Base-by-base conservation (phyloP, 2,113 vertebrate genomes). In the Indicator maculatus region DNA sequence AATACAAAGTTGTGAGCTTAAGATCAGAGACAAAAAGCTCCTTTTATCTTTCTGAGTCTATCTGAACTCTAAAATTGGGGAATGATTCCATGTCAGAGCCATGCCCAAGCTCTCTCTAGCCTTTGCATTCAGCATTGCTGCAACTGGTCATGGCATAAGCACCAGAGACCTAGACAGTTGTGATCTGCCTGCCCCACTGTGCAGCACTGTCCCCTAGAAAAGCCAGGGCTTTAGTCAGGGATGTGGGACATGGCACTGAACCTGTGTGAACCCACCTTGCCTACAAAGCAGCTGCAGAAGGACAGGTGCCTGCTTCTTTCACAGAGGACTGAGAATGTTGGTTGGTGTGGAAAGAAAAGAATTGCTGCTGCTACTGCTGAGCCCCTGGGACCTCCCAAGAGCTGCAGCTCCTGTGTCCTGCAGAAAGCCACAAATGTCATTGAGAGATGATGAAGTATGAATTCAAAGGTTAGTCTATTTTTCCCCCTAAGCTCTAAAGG, bases 401-500 rank as follows among this genome's bases (percentile, higher is more conserved):
- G 50, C 81, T 60, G 39, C 85, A 82, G 91, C 70, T n/a, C 31
- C 8, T 3, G 38, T 38, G 79, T 86, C 83, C 77, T 75, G 78
- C 69, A 61, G 84, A 88, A 90, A 90, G 86, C 67, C 89, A 83
- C 89, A 72, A 81, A 85, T 83, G 90, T 38, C 91, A 84, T 45
- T 8, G 12, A 66, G 64, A 65, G 89, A 87, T 82, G 91, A 94
- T 83, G 80, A 84, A 92, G 55, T n/a, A 56, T 17, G 70, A 91
- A 94, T 90, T 78, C 87, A 92, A 94, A 96, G 91, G 93, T 95
- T 91, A 93, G 87, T 47, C 65, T 88, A 3, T 80, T 90, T 89
- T 86, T 23, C 14, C 58, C 50, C 66, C 66, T 75, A 44, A 89
- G 69, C 80, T 92, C 53, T 81, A 69, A 89, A 87, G 83, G 88